These are phyloP conservation scores for Dendronephthya gigantea DNA, from an alignment of 64 coral and sea anemone genomes.

Conservation along the genomic window DNA sequence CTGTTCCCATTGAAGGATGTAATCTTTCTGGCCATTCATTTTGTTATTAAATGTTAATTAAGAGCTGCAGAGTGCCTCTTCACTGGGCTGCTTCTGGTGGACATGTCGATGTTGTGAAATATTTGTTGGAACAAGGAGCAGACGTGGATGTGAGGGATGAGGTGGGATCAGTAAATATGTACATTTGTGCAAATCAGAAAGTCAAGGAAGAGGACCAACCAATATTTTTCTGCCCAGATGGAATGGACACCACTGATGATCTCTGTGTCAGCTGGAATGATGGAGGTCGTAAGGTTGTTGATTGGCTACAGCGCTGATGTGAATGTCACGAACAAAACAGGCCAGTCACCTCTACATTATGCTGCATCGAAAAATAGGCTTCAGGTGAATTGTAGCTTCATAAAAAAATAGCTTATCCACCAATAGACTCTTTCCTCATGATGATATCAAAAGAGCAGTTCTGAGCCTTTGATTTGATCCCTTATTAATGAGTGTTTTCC, in stretches of 20 bases:
- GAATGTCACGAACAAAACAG: constrained; percentile 63
- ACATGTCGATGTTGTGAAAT: constrained; percentile 55
- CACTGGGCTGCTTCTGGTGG: constrained; percentile 94
- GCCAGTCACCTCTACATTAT: constrained; percentile 84
- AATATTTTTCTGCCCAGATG: constrained; percentile 26
- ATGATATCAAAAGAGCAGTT: neutral
- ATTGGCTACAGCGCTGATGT: constrained; percentile 70
- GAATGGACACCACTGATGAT: constrained; percentile 98
- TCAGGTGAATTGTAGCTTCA: constrained; percentile 29
- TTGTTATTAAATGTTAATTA: neutral
- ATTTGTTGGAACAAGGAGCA: constrained; percentile 53
- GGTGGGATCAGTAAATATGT: constrained; percentile 47
- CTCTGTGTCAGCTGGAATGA: constrained; percentile 69
- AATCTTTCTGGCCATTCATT: neutral
- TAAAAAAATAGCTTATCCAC: too few relatives aligned
- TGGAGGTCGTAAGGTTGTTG: constrained; percentile 57
- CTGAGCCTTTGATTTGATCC: too few relatives aligned
- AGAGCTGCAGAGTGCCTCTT: constrained; percentile 72
- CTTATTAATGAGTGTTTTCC: neutral
- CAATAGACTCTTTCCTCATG: too few relatives aligned
- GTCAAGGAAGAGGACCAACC: neutral
- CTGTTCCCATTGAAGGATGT: too few relatives aligned
- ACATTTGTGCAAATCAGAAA: neutral
- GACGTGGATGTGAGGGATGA: constrained; percentile 73
- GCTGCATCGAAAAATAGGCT: constrained; percentile 79